Evolutionary conservation across 2,113 vertebrate species (phyloP), one percentile per base, ranked within the genome.

Genomic region (Thymallus thymallus): DNA sequence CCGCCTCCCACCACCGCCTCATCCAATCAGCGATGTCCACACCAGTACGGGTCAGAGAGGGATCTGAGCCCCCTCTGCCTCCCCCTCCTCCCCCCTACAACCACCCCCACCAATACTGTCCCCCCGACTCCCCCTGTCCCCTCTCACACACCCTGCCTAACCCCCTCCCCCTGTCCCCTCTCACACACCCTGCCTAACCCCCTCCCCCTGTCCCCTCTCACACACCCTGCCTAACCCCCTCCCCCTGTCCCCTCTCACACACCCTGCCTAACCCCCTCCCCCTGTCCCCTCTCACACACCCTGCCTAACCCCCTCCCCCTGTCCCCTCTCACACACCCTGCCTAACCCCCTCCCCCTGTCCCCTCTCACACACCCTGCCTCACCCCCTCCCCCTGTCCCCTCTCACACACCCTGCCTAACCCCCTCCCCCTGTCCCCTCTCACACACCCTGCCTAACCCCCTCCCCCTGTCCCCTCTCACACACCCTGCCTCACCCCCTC

Each of bases 31-130:
- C 96, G 63, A 86, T 94, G 91, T 97, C 96, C 78, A 96, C 95
- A 0, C 95, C 97, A 0, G 94, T 92, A 81, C 91, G 81, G 2
- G 92, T 93, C 14, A 90, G 90, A 76, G 94, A 94, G 76, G 94
- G 94, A 30, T 95, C 95, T 82, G 96, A 96, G 84, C 97, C 96
- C 12, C 97, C 96, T 0, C 91, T 97, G 71, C 96, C 97, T 1
- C 97, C 97, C 0, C 96, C 97, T 0, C 97, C 96, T 0, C 97
- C 96, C 41, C 96, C 97, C 63, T 98, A 98, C 92, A 97, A 99
- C 87, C 96, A 97, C 83, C 97, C 97, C 0, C 97, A 98, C 86
- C 97, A 98, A 84, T 98, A 95, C 79, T 98, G 95, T 58, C 97
- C 97, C 0, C 97, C 97, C 0, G 94, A 95, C 88, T 95, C 96